These are phyloP conservation scores for Callocephalon fimbriatum DNA, from an alignment of 2,113 vertebrate species.

Conservation along the genomic window DNA sequence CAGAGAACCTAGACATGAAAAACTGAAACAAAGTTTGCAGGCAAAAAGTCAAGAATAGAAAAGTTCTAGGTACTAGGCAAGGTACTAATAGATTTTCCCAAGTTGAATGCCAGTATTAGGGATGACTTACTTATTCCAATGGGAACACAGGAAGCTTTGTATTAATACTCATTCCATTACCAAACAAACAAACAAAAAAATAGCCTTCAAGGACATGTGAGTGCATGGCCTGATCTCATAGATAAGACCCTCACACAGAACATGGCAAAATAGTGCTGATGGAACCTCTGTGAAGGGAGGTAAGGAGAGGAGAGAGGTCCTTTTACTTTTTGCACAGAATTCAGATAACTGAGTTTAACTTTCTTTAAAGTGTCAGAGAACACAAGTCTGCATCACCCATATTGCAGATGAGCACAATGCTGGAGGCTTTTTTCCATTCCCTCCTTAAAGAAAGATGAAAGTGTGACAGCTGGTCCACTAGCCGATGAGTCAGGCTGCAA, in stretches of 20 bases:
- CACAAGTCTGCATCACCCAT: background rate
- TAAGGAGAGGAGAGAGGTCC: background rate
- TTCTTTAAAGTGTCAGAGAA: background rate
- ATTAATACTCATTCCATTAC: background rate
- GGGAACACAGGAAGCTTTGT: background rate
- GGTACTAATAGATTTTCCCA: background rate
- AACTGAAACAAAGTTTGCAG: background rate
- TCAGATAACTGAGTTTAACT: background rate
- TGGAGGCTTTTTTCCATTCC: background rate
- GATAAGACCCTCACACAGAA: background rate
- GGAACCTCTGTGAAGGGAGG: background rate
- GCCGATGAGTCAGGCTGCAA: accelerated
- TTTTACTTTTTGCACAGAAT: background rate
- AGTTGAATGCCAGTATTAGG: background rate
- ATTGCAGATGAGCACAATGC: background rate
- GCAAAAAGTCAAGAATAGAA: background rate
- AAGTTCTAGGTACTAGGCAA: background rate
- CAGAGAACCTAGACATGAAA: background rate
- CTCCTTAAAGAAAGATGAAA: background rate
- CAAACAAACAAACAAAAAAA: background rate
- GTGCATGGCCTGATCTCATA: no score
- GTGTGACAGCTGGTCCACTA: background rate
- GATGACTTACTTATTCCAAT: background rate
- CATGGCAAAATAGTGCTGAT: background rate
- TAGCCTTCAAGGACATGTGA: accelerated